These are phyloP conservation scores for Xylocopa sonorina DNA, from an alignment of 1,140 invertebrate genomes.

Conservation along the genomic window DNA sequence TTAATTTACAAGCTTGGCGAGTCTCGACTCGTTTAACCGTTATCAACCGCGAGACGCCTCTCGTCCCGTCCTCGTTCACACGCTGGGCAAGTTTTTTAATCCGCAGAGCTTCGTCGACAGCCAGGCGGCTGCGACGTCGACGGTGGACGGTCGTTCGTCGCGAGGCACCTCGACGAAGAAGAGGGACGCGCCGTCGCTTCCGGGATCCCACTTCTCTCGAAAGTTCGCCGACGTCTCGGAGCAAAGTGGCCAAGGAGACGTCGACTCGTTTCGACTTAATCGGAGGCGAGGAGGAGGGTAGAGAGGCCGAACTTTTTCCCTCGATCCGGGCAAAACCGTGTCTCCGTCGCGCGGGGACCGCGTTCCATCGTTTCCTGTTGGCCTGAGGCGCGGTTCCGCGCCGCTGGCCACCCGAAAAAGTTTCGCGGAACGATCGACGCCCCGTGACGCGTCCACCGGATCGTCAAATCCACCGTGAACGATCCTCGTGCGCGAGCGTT, in stretches of 20 bases:
- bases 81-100: constrained; percentile 22
- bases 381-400: background rate
- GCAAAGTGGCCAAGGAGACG: constrained; percentile 19
- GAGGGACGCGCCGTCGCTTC: constrained; percentile 8
- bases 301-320: background rate
- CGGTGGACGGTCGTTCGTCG: background rate
- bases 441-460: background rate
- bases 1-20: constrained; percentile 8
- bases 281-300: no score
- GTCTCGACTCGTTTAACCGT: no score
- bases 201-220: background rate
- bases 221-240: constrained; percentile 10
- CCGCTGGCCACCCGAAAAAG: background rate
- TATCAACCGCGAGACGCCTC: background rate
- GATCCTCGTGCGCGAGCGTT: background rate
- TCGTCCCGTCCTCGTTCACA: background rate
- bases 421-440: constrained; percentile 1
- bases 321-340: constrained; percentile 1
- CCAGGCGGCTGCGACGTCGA: background rate
- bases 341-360: background rate
- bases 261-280: constrained; percentile 23
- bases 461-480: constrained; percentile 12
- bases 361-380: background rate
- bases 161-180: background rate
- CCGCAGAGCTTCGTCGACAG: background rate